Percentiles rank a stretch among this genome's conserved stretches.
Evolutionary conservation across 53 echinoderm and acorn worm species (phyloP).

Genomic region (Henricia sp.): DNA sequence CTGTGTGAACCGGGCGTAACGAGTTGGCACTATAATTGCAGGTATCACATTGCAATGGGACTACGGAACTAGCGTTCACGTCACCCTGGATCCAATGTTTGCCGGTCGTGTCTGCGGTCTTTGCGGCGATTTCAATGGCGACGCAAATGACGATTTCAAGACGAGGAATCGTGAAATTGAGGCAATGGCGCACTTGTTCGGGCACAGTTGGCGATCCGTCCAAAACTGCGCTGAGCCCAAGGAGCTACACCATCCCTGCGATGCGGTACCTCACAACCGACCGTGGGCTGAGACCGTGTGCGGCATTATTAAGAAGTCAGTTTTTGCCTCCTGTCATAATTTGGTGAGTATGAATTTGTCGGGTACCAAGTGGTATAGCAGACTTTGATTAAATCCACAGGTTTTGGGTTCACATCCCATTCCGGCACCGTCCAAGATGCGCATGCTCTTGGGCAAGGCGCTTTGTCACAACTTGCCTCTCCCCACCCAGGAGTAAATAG

Average conservation of each 20-base stretch:
- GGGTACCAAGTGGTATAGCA: too few species aligned
- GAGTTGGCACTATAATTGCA: too few species aligned
- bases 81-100: slow-evolving; percentile 70
- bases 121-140: slow-evolving; percentile 87
- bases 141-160: slow-evolving; percentile 75
- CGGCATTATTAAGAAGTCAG: slow-evolving; percentile 73
- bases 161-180: slow-evolving; percentile 71
- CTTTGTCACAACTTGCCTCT: too few species aligned
- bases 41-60: slow-evolving; percentile 83
- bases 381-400: too few species aligned
- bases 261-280: slow-evolving; percentile 58
- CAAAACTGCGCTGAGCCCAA: slow-evolving; percentile 56
- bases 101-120: slow-evolving; percentile 77
- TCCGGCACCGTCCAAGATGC: too few species aligned
- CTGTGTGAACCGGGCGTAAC: too few species aligned
- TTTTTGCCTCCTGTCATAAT: slow-evolving; percentile 79
- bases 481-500: too few species aligned
- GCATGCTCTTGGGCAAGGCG: too few species aligned
- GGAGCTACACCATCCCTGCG: slow-evolving; percentile 62
- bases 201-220: slow-evolving; percentile 74
- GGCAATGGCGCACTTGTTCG: slow-evolving; percentile 60
- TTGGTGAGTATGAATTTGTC: slow-evolving; percentile 76
- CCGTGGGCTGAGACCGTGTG: slow-evolving; percentile 82
- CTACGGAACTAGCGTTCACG: slow-evolving; percentile 68
- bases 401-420: too few species aligned